These are phyloP conservation scores for Aptenodytes patagonicus DNA, from an alignment of 2,113 vertebrate species.

Conservation along the genomic window DNA sequence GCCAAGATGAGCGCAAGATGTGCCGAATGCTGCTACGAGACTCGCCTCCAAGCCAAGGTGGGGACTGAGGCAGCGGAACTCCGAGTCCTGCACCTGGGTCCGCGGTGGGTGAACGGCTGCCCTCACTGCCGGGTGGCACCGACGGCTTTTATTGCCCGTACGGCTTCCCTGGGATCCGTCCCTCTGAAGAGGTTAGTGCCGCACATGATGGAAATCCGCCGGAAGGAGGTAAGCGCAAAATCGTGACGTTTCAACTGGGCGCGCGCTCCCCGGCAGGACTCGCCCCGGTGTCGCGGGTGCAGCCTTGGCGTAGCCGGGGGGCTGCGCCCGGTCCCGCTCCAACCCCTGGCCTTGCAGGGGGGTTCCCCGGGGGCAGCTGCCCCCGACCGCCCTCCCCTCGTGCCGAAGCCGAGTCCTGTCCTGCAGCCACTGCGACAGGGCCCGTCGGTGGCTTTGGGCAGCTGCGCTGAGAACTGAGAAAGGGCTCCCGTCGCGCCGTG, in stretches of 20 bases:
- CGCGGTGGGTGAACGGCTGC: accelerated
- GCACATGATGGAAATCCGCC: accelerated
- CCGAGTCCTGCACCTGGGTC: too few species aligned
- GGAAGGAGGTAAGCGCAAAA: not conserved
- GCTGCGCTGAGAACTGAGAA: not conserved
- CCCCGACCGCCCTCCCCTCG: not conserved
- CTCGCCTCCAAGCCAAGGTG: not conserved
- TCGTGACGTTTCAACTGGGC: accelerated
- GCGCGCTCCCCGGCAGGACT: not conserved
- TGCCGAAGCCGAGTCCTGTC: not conserved
- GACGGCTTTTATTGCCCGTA: accelerated
- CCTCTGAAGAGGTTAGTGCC: not conserved
- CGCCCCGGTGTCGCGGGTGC: accelerated
- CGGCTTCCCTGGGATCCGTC: not conserved
- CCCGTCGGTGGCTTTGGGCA: not conserved
- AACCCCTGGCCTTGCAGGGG: not conserved
- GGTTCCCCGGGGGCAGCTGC: not conserved
- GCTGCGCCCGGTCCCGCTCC: not conserved
- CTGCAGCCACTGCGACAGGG: not conserved
- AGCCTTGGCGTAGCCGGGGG: not conserved
- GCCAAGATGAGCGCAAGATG: not conserved
- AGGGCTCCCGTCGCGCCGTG: not conserved
- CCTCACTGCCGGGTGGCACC: not conserved
- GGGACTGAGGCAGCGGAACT: not conserved
- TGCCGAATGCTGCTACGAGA: accelerated